phyloP scores from a whole-genome alignment of 2,888 invertebrate genomes.

The Malacosoma neustria region DNA sequence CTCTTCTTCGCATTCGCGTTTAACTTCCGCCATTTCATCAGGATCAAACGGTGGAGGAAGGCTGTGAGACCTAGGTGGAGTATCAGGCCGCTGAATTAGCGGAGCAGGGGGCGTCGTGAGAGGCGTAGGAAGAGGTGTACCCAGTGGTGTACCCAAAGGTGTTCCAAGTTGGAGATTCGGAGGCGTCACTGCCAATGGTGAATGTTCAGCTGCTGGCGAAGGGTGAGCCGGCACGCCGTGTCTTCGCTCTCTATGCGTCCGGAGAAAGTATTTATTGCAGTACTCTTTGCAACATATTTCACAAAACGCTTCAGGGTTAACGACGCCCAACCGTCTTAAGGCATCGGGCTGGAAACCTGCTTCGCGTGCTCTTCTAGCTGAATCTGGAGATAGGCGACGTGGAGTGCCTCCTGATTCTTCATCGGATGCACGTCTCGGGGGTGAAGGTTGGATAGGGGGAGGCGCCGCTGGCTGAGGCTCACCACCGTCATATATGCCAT shows the following conservation, averaged over 20 bases:
- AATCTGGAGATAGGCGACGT: slow-evolving; percentile 74
- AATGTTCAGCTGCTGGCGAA: slow-evolving; percentile 49
- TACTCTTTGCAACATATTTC: slow-evolving; percentile 95
- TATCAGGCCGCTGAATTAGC: slow-evolving; percentile 84
- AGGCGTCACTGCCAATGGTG: slow-evolving; percentile 68
- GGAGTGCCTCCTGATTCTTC: slow-evolving; percentile 70
- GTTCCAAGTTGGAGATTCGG: slow-evolving; percentile 48
- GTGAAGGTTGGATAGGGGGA: slow-evolving; percentile 59
- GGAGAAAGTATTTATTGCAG: slow-evolving; percentile 93
- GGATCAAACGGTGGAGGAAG: slow-evolving; percentile 45
- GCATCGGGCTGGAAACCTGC: slow-evolving; percentile 83
- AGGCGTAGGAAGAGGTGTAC: slow-evolving; percentile 84
- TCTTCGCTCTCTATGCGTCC: slow-evolving; percentile 94
- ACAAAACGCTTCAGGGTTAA: slow-evolving; percentile 93
- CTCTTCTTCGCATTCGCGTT: slow-evolving; percentile 67
- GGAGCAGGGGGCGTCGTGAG: slow-evolving; percentile 76
- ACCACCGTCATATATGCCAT: slow-evolving; percentile 88
- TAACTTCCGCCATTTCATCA: slow-evolving; percentile 61
- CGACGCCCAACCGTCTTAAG: slow-evolving; percentile 84
- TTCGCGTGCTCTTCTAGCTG: slow-evolving; percentile 80
- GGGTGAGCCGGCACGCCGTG: slow-evolving; percentile 82
- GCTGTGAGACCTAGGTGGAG: slow-evolving; percentile 43
- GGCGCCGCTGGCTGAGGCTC: slow-evolving; percentile 47
- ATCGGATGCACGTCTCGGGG: slow-evolving; percentile 57
- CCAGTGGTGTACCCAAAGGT: slow-evolving; percentile 33